A percentile compares a stretch with the other conserved stretches of the same genome.
These are phyloP conservation scores for Venusia cambrica DNA, from an alignment of 2,888 invertebrate genomes.

Conservation along the genomic window DNA sequence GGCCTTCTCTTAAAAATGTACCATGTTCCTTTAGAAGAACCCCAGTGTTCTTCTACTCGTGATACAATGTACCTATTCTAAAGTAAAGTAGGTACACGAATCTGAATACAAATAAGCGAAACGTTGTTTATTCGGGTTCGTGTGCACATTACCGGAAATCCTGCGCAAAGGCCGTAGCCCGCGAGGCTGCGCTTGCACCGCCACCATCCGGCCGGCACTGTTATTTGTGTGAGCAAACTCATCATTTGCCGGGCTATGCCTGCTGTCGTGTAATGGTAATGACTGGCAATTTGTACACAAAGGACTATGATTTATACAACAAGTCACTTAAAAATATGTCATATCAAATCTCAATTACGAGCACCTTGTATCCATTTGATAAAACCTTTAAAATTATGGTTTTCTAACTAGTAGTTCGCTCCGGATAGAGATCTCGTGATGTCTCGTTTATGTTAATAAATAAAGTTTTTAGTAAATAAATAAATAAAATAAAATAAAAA, in stretches of 20 bases:
- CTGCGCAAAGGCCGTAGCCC: constrained; percentile 63
- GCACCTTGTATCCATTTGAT: too few species aligned
- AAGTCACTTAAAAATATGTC: constrained; percentile 20
- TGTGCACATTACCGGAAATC: constrained; percentile 72
- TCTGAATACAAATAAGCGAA: constrained; percentile 31
- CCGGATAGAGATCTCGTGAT: too few species aligned
- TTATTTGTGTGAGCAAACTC: constrained; percentile 37
- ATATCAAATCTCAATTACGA: constrained; percentile 12
- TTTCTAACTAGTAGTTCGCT: too few species aligned
- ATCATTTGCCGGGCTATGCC: constrained; percentile 34
- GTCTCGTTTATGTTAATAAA: too few species aligned
- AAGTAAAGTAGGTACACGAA: constrained; percentile 1
- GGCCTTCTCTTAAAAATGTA: too few species aligned
- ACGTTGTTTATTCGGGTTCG: constrained; percentile 50
- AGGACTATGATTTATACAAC: constrained; percentile 22
- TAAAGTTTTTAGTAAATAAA: too few species aligned
- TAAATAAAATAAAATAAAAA: too few species aligned
- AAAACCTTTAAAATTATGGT: too few species aligned
- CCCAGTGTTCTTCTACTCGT: too few species aligned
- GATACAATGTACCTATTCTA: too few species aligned
- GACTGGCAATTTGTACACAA: constrained; percentile 29
- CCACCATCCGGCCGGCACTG: constrained; percentile 37
- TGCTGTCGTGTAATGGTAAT: constrained; percentile 38
- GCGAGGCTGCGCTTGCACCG: constrained; percentile 51
- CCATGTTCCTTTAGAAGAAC: too few species aligned